Percentiles rank a stretch among this genome's conserved stretches.
phyloP scores from a whole-genome alignment of 2,888 invertebrate genomes.

The Drosophila pseudotakahashii region DNA sequence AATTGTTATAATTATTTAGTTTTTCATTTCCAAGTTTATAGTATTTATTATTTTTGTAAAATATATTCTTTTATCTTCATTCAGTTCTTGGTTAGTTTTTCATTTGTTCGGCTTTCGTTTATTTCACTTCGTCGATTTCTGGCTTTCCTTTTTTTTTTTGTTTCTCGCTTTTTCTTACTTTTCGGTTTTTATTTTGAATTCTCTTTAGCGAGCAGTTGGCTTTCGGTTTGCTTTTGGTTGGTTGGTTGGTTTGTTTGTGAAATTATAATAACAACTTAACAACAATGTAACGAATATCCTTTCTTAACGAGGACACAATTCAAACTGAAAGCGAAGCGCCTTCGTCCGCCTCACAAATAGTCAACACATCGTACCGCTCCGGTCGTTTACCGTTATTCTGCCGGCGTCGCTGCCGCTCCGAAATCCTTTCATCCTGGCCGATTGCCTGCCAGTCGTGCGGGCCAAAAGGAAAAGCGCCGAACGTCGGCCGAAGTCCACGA shows the following conservation, averaged over 20 bases:
- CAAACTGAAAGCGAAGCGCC: constrained; percentile 84
- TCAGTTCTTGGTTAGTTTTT: constrained; percentile 33
- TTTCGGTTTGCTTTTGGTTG: constrained; percentile 55
- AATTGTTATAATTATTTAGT: constrained; percentile 1
- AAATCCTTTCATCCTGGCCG: constrained; percentile 56
- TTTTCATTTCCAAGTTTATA: constrained; percentile 11
- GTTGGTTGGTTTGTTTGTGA: constrained; percentile 72
- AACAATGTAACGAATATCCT: constrained; percentile 85
- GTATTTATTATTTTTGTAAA: not conserved
- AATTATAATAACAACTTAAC: constrained; percentile 85
- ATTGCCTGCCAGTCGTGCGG: constrained; percentile 36
- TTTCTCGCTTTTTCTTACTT: constrained; percentile 40
- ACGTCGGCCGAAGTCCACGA: not conserved
- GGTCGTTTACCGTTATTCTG: constrained; percentile 73
- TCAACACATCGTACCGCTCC: constrained; percentile 69
- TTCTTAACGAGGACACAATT: constrained; percentile 85
- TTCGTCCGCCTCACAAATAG: constrained; percentile 84
- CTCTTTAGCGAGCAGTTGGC: constrained; percentile 45
- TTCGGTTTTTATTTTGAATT: constrained; percentile 49
- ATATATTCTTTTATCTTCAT: constrained; percentile 15
- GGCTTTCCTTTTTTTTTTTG: constrained; percentile 25
- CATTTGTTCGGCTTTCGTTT: constrained; percentile 50
- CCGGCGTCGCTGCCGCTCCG: constrained; percentile 64
- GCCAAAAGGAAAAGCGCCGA: constrained; percentile 17
- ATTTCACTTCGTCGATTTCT: constrained; percentile 56